Percentiles rank a stretch among this genome's conserved stretches.
Evolutionary conservation across 2,888 invertebrate species (phyloP).

Genomic region (Coelopa pilipes): DNA sequence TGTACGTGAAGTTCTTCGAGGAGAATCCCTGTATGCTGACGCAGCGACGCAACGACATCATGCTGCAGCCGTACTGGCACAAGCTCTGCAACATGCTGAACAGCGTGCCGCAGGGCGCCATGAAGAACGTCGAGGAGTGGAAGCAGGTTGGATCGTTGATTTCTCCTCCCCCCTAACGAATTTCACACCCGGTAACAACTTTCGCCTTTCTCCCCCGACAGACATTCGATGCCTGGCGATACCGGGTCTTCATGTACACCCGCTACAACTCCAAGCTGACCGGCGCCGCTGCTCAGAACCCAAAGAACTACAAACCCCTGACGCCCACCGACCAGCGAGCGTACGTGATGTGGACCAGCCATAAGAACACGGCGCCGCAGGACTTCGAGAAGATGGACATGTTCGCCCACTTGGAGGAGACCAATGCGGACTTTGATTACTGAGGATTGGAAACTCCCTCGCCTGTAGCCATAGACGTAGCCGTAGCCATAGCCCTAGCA

Average conservation of each 20-base stretch:
- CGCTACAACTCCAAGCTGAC: slow-evolving; percentile 62
- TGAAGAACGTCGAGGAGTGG: slow-evolving; percentile 62
- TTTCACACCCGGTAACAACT: background rate
- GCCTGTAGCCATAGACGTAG: too few species aligned
- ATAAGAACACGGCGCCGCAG: slow-evolving; percentile 56
- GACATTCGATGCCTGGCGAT: slow-evolving; percentile 62
- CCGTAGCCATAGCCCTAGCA: too few species aligned
- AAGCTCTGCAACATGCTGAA: slow-evolving; percentile 59
- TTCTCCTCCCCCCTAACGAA: background rate
- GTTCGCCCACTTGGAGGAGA: slow-evolving; percentile 57
- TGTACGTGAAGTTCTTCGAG: slow-evolving; percentile 61
- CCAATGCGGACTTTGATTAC: slow-evolving; percentile 56
- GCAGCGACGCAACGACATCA: slow-evolving; percentile 58
- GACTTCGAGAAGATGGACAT: slow-evolving; percentile 61
- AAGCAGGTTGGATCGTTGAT: slow-evolving; percentile 50
- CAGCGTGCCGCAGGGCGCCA: slow-evolving; percentile 60
- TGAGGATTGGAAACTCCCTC: slow-evolving; percentile 36
- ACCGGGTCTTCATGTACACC: slow-evolving; percentile 62
- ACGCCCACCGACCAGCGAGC: slow-evolving; percentile 62
- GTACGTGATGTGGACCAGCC: slow-evolving; percentile 62
- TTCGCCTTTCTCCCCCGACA: slow-evolving; percentile 30
- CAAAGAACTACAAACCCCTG: slow-evolving; percentile 60
- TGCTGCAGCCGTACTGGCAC: slow-evolving; percentile 59
- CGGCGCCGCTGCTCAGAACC: slow-evolving; percentile 59
- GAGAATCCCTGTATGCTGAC: slow-evolving; percentile 62